These are phyloP conservation scores for Acrocephalus kingi DNA, from an alignment of 2,113 vertebrate genomes.

Conservation along the genomic window DNA sequence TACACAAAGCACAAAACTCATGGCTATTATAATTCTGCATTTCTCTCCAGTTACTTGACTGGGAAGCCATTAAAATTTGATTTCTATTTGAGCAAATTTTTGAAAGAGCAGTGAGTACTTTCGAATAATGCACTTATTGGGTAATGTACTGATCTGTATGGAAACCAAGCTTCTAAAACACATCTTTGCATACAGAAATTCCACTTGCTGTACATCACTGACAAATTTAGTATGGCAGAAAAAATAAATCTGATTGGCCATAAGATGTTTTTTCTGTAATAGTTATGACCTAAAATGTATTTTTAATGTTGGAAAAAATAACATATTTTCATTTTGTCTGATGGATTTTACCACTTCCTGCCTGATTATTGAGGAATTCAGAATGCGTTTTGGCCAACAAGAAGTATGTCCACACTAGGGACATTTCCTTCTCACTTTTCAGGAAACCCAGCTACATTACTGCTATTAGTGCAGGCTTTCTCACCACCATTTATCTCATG, in stretches of 20 bases:
- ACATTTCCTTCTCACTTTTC: constrained; percentile 16
- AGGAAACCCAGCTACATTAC: constrained; percentile 16
- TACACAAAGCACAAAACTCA: neutral
- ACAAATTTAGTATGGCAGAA: neutral
- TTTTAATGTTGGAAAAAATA: constrained; percentile 29
- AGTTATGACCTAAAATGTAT: neutral
- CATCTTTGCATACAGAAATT: neutral
- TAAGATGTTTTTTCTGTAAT: neutral
- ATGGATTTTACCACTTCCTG: constrained; percentile 45
- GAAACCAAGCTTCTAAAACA: neutral
- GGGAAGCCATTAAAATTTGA: neutral
- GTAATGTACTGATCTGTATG: neutral
- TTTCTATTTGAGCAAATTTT: neutral
- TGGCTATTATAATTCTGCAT: neutral
- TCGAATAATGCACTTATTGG: neutral
- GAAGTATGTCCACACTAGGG: neutral
- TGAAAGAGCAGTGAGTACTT: neutral
- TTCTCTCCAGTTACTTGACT: neutral
- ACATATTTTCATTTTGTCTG: neutral
- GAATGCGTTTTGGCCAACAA: neutral
- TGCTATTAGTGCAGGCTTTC: neutral
- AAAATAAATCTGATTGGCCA: neutral
- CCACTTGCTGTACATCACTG: neutral
- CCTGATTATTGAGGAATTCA: constrained; percentile 33
- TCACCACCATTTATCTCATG: constrained; percentile 7